Percentiles rank a stretch among this genome's conserved stretches.
Evolutionary conservation across 2,888 invertebrate species (phyloP).

Genomic region (Drosophila sordidula): DNA sequence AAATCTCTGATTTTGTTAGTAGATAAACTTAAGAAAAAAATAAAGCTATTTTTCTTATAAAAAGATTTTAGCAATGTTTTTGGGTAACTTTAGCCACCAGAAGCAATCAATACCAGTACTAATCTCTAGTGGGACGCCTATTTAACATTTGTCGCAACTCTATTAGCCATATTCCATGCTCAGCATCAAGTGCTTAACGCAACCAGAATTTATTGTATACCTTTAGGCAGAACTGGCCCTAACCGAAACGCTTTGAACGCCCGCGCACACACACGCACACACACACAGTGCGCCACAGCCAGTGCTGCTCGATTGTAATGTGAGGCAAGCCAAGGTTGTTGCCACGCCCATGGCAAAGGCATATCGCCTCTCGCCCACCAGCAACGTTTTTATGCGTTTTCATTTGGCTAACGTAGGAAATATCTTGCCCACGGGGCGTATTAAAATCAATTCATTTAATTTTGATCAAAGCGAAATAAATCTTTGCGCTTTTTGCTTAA

Average conservation of each 20-base stretch:
- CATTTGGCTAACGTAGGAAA: conserved; percentile 76
- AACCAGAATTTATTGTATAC: conserved; percentile 57
- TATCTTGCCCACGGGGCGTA: conserved; percentile 81
- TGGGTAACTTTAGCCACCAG: neutral
- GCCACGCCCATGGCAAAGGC: conserved; percentile 40
- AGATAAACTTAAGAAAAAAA: too few species aligned
- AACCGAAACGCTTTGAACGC: conserved; percentile 3
- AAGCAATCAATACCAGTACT: conserved; percentile 9
- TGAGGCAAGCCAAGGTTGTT: conserved; percentile 38
- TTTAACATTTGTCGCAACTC: conserved; percentile 47
- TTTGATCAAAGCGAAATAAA: conserved; percentile 80
- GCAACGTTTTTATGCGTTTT: conserved; percentile 73
- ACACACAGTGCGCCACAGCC: conserved; percentile 23
- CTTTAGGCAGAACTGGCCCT: conserved; percentile 40
- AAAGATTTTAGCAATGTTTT: too few species aligned
- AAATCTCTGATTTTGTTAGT: too few species aligned
- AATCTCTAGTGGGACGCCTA: conserved; percentile 25
- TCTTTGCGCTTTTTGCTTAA: conserved; percentile 80
- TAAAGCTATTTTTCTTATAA: too few species aligned
- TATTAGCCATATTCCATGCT: neutral
- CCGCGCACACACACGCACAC: conserved; percentile 20
- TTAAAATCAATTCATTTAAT: conserved; percentile 81
- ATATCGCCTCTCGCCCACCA: conserved; percentile 20
- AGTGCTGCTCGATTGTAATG: conserved; percentile 58
- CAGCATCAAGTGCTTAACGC: conserved; percentile 51